These are phyloP conservation scores for Glaucidium brasilianum DNA, from an alignment of 2,113 vertebrate genomes.

Conservation along the genomic window DNA sequence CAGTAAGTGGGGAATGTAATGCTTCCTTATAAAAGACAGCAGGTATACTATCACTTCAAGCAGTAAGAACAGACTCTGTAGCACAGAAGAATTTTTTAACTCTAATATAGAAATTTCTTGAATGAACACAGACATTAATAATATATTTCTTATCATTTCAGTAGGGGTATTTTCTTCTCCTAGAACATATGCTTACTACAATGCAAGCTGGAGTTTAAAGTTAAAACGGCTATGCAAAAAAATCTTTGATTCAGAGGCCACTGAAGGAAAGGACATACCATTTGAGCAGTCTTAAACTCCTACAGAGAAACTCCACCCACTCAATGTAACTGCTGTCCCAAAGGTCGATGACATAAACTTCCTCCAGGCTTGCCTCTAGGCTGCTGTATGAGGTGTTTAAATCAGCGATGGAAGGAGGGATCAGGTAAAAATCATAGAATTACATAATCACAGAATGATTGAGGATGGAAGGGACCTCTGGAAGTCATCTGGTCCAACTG, in stretches of 20 bases:
- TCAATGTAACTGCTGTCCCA: not conserved
- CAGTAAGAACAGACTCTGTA: not conserved
- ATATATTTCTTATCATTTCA: not conserved
- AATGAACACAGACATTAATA: not conserved
- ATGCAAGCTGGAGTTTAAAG: not conserved
- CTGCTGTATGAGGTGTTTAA: not conserved
- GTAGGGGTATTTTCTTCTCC: not conserved
- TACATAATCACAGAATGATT: not conserved
- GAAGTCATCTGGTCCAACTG: not conserved
- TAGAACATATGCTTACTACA: not conserved
- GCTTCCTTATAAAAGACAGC: not conserved
- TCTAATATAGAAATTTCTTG: not conserved
- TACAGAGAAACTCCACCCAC: not conserved
- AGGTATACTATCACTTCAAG: not conserved
- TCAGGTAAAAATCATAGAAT: not conserved
- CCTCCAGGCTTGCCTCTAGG: not conserved
- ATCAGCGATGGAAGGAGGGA: not conserved
- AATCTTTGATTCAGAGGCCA: not conserved
- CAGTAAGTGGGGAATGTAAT: rapidly evolving
- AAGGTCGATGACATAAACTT: not conserved
- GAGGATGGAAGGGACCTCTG: not conserved
- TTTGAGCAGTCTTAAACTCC: not conserved
- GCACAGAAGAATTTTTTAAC: not conserved
- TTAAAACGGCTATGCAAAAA: not conserved
- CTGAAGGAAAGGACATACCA: not conserved